Evolutionary conservation across 2,888 invertebrate genomes (phyloP).

Genomic region (Fissipunctia ypsillon): DNA sequence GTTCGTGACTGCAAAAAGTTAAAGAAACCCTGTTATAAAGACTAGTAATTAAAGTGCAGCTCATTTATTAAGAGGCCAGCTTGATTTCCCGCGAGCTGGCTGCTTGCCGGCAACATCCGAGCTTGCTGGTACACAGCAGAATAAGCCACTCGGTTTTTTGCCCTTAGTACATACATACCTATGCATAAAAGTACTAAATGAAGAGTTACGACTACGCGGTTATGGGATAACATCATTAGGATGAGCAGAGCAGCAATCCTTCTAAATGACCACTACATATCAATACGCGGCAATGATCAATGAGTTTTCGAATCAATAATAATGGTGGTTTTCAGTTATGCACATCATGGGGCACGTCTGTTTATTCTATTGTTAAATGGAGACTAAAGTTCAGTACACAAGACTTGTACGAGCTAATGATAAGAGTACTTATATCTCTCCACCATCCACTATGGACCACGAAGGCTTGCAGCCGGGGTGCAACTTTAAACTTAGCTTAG

Average conservation of each 20-base stretch:
- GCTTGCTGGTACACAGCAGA: slow-evolving; percentile 5
- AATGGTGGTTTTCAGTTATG: background rate
- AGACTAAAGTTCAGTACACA: slow-evolving; percentile 5
- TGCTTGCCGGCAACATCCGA: slow-evolving; percentile 1
- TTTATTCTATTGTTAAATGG: background rate
- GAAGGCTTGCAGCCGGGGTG: slow-evolving; percentile 13
- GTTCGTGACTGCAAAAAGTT: too few species aligned
- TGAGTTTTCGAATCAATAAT: background rate
- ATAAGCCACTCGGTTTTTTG: background rate
- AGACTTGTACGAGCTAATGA: slow-evolving; percentile 31
- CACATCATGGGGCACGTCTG: background rate
- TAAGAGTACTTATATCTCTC: background rate
- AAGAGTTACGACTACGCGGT: background rate
- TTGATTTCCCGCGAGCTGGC: slow-evolving; percentile 52
- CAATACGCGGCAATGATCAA: background rate
- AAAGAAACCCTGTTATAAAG: too few species aligned
- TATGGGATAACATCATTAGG: background rate
- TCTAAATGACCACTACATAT: background rate
- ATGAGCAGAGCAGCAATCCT: background rate
- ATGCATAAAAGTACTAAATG: background rate
- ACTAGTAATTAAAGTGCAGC: slow-evolving; percentile 42
- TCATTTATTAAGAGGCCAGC: slow-evolving; percentile 35
- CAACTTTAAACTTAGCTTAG: slow-evolving; percentile 62
- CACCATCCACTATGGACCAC: slow-evolving; percentile 5
- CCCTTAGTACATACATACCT: background rate